Conservation (phyloP, 2,888 invertebrate genomes). For the Ochlodes sylvanus region DNA sequence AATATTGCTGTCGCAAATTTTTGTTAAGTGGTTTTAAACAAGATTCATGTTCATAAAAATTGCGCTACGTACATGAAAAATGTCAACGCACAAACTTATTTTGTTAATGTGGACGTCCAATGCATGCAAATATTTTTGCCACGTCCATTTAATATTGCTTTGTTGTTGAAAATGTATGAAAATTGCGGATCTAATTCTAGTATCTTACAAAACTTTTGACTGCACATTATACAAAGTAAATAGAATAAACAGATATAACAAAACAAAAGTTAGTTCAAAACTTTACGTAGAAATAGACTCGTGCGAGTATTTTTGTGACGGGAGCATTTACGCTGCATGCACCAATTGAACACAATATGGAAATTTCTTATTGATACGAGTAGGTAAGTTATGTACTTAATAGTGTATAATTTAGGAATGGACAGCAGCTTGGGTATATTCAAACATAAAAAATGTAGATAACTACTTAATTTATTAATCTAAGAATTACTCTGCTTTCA, state of each 20-base stretch:
- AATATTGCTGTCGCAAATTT: conserved; percentile 1
- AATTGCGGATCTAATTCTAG: background rate
- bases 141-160: background rate
- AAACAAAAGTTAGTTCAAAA: background rate
- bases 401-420: background rate
- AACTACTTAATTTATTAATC: too few species aligned
- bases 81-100: background rate
- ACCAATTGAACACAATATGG: background rate
- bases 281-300: background rate
- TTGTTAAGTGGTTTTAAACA: conserved; percentile 1
- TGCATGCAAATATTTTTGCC: background rate
- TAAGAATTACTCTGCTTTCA: too few species aligned
- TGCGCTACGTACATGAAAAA: background rate
- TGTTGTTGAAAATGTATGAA: background rate
- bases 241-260: background rate
- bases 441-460: too few species aligned
- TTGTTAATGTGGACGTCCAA: background rate
- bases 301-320: background rate
- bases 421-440: background rate
- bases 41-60: background rate
- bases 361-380: background rate
- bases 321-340: background rate
- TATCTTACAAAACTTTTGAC: background rate
- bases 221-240: background rate
- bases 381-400: background rate